These are phyloP conservation scores for Andrena praecox DNA, from an alignment of 2,888 invertebrate genomes.

Conservation along the genomic window DNA sequence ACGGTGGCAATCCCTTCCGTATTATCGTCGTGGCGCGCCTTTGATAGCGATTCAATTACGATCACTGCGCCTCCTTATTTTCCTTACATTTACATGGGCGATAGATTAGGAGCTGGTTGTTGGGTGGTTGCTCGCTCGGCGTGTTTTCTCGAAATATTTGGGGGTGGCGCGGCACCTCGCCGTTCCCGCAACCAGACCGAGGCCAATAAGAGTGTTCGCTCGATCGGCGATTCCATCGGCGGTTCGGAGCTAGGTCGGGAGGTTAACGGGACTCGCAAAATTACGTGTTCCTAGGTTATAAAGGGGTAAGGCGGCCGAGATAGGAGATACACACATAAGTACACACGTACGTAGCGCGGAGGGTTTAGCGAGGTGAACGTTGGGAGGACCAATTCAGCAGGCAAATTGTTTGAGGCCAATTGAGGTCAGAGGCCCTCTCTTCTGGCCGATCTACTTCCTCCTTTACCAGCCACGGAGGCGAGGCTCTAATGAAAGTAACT, in stretches of 20 bases:
- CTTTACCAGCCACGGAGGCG: constrained; percentile 30
- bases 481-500: constrained; percentile 71
- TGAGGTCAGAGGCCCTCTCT: constrained; percentile 59
- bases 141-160: not conserved
- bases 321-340: constrained; percentile 33
- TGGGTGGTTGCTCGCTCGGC: not conserved
- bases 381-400: constrained; percentile 51
- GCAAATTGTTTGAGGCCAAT: constrained; percentile 69
- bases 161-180: not conserved
- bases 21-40: constrained; percentile 18
- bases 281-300: constrained; percentile 27
- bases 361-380: not conserved
- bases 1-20: constrained; percentile 50
- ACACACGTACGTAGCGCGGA: not conserved
- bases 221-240: not conserved
- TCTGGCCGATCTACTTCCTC: constrained; percentile 28
- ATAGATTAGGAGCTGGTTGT: not conserved
- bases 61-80: constrained; percentile 20
- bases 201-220: not conserved
- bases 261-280: constrained; percentile 34
- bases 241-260: not conserved
- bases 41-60: constrained; percentile 58
- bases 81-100: constrained; percentile 7
- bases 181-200: not conserved
- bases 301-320: constrained; percentile 13